Base-by-base conservation (phyloP, 2,888 invertebrate species). In the Xestia xanthographa region DNA sequence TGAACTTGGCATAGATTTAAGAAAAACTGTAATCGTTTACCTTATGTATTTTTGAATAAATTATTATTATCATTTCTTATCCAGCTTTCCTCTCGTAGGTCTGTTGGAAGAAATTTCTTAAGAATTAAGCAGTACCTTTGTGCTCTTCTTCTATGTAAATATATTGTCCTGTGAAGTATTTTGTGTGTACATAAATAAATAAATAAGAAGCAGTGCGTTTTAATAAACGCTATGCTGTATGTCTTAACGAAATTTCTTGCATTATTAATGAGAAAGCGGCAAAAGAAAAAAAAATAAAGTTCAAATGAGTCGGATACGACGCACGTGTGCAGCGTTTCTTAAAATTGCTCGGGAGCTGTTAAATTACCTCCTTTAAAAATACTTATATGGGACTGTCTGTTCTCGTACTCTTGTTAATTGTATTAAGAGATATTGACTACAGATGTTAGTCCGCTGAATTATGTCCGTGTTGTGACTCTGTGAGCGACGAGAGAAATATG, bases 361-460 rank as follows among this genome's bases (percentile, higher is more conserved):
- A 94, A 94, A 95, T 95, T 93, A 93, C 92, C 90, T 91, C 86
- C 91, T 94, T 95, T 94, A 94, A 95, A 95, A 95, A 95, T 94
- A 94, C 94, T 92, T 92, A 92, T 92, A 93, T 90, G 90, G 92
- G 85, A 87, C 91, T 93, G 95, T 94, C 95, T 92, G 91, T 88
- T 92, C 90, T 90, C 90, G 91, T 95, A 92, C 90, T 91, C 93
- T 91, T 92, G 93, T 96, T 96, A 96, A 96, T 96, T 96, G 95
- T 94, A 92, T 92, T 91, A 92, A 94, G 93, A 95, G 95, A 95
- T 94, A 96, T 95, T 90, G 94, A 90, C 93, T 95, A 94, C 96
- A 96, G 95, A 96, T 96, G 96, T 95, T 95, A 86, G 86, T 70
- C 91, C 87, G 89, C 91, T 95, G 93, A 95, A 92, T 95, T 95